Percentiles rank a stretch among this genome's conserved stretches.
These are phyloP conservation scores for Misgurnus mizolepis DNA, from an alignment of 2,113 vertebrate species.

Conservation along the genomic window DNA sequence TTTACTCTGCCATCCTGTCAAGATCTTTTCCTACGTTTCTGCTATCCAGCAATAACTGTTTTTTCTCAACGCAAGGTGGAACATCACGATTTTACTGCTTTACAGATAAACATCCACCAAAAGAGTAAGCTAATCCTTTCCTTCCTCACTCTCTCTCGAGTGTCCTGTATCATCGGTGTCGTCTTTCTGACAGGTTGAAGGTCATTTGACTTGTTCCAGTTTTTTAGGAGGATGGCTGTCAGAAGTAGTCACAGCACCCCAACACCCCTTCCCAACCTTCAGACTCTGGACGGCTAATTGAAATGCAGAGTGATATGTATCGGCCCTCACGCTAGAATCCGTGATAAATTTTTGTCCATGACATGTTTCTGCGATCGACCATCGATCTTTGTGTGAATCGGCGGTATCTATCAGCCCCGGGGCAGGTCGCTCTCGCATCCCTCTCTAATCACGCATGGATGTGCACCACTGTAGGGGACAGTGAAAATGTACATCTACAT, in stretches of 20 bases:
- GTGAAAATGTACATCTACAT: conserved; percentile 1
- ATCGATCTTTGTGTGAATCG: conserved; percentile 51
- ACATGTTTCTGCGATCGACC: conserved; percentile 34
- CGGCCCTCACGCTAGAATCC: conserved; percentile 7
- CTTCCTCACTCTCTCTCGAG: not conserved
- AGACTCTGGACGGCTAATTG: conserved; percentile 26
- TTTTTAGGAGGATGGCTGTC: not conserved
- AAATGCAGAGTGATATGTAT: conserved; percentile 45
- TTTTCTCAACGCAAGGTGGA: conserved; percentile 24
- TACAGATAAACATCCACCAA: conserved; percentile 18
- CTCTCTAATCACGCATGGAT: conserved; percentile 34
- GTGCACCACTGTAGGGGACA: conserved; percentile 12
- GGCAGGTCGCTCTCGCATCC: conserved; percentile 22
- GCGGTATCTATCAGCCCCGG: conserved; percentile 47
- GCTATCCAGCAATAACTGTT: conserved; percentile 39
- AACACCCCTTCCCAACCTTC: not conserved
- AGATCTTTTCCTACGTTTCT: conserved; percentile 13
- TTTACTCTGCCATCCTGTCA: conserved; percentile 34
- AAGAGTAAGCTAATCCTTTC: not conserved
- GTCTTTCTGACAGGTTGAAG: conserved; percentile 21
- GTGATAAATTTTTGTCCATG: conserved; percentile 45
- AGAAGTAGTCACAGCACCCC: not conserved
- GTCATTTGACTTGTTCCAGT: conserved; percentile 29
- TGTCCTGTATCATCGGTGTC: not conserved
- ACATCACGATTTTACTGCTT: conserved; percentile 5